Base-by-base conservation (phyloP, 2,888 invertebrate species). In the Drosophila ustulata region DNA sequence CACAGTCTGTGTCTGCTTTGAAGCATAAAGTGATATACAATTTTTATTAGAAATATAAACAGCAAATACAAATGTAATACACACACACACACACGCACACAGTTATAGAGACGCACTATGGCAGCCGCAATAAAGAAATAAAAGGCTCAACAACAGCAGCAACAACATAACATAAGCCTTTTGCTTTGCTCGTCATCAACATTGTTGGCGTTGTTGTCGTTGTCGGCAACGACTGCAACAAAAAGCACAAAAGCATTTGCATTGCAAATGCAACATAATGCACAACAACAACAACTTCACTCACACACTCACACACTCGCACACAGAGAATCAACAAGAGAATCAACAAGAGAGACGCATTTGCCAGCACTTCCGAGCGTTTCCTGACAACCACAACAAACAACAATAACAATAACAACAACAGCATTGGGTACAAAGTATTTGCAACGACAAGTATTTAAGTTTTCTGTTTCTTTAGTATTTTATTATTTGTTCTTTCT, bases 21-120 rank as follows among this genome's bases (percentile, higher is more conserved):
- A 77, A 66, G 81, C 89, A 76, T 75, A 77, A 84, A 78, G 87
- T 88, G 68, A 87, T 82, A 82, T 82, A 74, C 55, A 79, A 78
- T 84, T 89, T 82, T 89, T 89, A 87, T 84, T 84, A 87, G 84
- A 89, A 87, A 78, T 88, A 84, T 87, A 89, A 84, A 84, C 82
- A 88, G 85, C 68, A 69, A 52, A 65, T 66, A 59, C 64, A 78
- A 75, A 69, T 68, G 58, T 45, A 78, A 56, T 67, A 61, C 30
- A 45, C 37, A 65, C 49, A 47, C 37, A 32, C 30, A 49, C 47
- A 32, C 26, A 34, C 57, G 34, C 51, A 59, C 34, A 59, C 37
- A 47, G 8, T 56, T n/a, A 51, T n/a, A 61, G 39, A 50, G 59
- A 80, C 81, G 68, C 74, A 83, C 80, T 77, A 47, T 61, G 65